Base-by-base conservation (phyloP, 2,888 invertebrate species). In the Elaeidobius kamerunicus region DNA sequence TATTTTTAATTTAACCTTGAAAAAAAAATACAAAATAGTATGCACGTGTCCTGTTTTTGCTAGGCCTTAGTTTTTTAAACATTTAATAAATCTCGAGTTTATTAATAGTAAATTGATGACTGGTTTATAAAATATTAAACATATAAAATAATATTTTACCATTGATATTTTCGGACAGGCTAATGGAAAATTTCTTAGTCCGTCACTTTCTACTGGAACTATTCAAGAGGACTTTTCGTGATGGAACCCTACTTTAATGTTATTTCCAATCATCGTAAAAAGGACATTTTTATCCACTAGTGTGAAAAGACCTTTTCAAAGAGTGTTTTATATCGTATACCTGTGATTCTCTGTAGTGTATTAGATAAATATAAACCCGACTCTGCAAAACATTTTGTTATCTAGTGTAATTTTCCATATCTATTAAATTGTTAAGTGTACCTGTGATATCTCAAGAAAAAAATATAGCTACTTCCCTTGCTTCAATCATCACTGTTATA, bases 171-270 rank as follows among this genome's bases (percentile, higher is more conserved):
- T n/a, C n/a, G n/a, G n/a, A n/a, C n/a, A n/a, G n/a, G n/a, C 20
- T 9, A 19, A 46, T 46, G 38, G 38, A 46, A 46, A 38, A n/a
- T 17, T 11, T 28, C 2, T 11, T 23, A 4, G 12, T 35, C 16
- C 9, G n/a, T 23, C 14, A 34, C 9, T 17, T 48, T 23, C 12
- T 20, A n/a, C 19, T 39, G 12, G 4, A 20, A 32, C 15, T 34
- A 15, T 19, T 11, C 28, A 19, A 47, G 20, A n/a, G 11, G 6
- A 40, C 40, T 6, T 2, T 28, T 18, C 38, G 45, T 43, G 17
- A 56, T 53, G 52, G 45, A 60, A 56, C 58, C 57, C 48, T 56
- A 46, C 34, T 38, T 23, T 53, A 52, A 50, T 20, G 2, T 53
- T 12, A 45, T 50, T n/a, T 56, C 52, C n/a, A 56, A 56, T 32